Evolutionary conservation across 2,113 vertebrate genomes (phyloP).

Genomic region (Tricholaema leucomelas): DNA sequence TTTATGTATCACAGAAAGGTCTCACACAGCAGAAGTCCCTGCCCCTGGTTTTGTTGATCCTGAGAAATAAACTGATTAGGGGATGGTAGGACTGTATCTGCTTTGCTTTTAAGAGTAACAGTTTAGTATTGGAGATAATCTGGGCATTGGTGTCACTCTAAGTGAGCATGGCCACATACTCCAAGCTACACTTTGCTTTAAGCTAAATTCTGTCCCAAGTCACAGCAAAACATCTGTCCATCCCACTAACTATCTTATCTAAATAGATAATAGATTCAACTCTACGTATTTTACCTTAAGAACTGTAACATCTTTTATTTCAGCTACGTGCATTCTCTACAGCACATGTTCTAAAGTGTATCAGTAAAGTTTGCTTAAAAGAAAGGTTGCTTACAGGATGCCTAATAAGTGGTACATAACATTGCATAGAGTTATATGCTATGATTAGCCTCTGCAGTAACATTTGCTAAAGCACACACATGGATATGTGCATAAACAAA

Average conservation of each 20-base stretch:
- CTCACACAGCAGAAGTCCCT: neutral
- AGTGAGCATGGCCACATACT: neutral
- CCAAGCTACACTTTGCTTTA: neutral
- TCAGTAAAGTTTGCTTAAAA: neutral
- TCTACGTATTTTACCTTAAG: neutral
- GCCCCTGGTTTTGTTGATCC: neutral
- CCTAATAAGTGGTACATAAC: neutral
- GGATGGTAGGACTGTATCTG: neutral
- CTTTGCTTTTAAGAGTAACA: neutral
- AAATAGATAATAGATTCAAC: neutral
- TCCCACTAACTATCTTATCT: neutral
- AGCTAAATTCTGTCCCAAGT: neutral
- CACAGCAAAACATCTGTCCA: neutral
- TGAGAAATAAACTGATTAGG: neutral
- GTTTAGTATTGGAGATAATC: neutral
- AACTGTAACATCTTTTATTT: neutral
- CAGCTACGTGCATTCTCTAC: neutral
- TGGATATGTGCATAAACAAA: neutral
- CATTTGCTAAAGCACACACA: neutral
- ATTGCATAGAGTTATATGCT: neutral
- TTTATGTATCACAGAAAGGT: neutral
- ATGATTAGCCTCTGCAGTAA: neutral
- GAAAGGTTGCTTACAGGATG: neutral
- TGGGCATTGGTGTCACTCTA: neutral
- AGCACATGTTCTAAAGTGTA: neutral